Evolutionary conservation across 1,140 invertebrate species (phyloP), one percentile per base, ranked within the genome.

Genomic region (Anagrus nilaparvatae): DNA sequence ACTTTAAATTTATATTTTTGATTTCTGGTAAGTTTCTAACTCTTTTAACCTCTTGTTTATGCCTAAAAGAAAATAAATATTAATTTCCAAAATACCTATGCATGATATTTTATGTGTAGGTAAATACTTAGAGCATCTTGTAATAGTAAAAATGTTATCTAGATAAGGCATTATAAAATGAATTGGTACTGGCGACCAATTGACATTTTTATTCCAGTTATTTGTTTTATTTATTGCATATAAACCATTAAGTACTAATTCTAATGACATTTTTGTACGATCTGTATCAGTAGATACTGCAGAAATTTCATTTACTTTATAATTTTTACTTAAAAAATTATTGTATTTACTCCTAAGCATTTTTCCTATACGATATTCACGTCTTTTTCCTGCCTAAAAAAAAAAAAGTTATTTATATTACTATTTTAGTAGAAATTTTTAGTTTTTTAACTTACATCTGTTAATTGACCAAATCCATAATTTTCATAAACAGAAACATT

Each of bases 221-320:
- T 50, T 47, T 9, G 32, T 23, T n/a, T 28, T 12, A 10, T 8
- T 24, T 8, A 55, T 53, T 14, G 40, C 36, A 44, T 67, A 75
- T 43, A 76, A 45, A 1, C 65, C 72, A 0, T 72, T 65, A 16
- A 77, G 48, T 2, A 69, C 68, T 3, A 73, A 54, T 29, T 74
- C 54, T 0, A 59, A 67, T 3, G 66, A 71, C 73, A 76, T 76
- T 55, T 75, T 72, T 3, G 75, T 76, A 10, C 75, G 59, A 18
- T 67, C 65, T 33, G 58, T 70, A 43, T 74, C 63, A 5, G 68
- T 70, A 3, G 64, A 67, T 1, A 62, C 51, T 5, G 64, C 47
- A 5, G 45, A 48, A 13, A 70, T 59, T 42, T 69, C 62, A 16
- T 67, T 60, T 4, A 63, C 60, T 1, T 69, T 34, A 48, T 71